A percentile compares a stretch with the other conserved stretches of the same genome.
phyloP scores from a whole-genome alignment of 1,140 invertebrate species.

The Macrobrachium rosenbergii region DNA sequence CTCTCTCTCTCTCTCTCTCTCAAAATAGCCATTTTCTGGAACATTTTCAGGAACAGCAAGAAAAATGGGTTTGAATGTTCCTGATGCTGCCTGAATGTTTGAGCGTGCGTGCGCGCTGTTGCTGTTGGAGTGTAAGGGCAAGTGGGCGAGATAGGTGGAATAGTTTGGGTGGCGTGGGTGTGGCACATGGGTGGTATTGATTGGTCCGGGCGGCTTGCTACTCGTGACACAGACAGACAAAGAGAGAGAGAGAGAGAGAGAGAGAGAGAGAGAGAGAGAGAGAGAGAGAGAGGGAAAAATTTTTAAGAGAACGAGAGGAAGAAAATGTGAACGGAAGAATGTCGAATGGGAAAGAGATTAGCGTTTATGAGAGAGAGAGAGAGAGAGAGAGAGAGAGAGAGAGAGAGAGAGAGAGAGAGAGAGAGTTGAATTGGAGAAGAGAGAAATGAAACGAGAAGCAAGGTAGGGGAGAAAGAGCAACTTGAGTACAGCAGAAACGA shows the following conservation, averaged over 20 bases:
- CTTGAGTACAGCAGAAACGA: not conserved
- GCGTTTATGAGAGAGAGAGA: not conserved
- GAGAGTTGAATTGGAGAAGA: not conserved
- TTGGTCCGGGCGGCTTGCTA: too few relatives aligned
- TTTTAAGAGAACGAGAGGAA: not conserved
- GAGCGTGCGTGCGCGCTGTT: too few relatives aligned
- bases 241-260: not conserved
- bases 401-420: constrained; percentile 18
- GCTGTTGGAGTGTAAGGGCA: too few relatives aligned
- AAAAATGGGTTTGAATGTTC: too few relatives aligned
- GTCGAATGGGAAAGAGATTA: too few relatives aligned
- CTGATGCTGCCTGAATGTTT: too few relatives aligned
- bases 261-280: not conserved
- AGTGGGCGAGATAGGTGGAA: too few relatives aligned
- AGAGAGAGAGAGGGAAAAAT: not conserved
- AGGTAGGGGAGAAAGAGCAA: not conserved
- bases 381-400: constrained; percentile 13
- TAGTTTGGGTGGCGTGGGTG: too few relatives aligned
- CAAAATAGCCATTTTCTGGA: too few relatives aligned
- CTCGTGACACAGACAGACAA: not conserved
- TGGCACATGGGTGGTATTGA: too few relatives aligned
- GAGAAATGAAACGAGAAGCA: constrained; percentile 1
- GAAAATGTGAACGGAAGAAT: not conserved
- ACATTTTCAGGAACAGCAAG: too few relatives aligned
- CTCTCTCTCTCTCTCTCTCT: too few relatives aligned